Conservation (phyloP, 2,797 vertebrate genomes). For the Tinamus major region DNA sequence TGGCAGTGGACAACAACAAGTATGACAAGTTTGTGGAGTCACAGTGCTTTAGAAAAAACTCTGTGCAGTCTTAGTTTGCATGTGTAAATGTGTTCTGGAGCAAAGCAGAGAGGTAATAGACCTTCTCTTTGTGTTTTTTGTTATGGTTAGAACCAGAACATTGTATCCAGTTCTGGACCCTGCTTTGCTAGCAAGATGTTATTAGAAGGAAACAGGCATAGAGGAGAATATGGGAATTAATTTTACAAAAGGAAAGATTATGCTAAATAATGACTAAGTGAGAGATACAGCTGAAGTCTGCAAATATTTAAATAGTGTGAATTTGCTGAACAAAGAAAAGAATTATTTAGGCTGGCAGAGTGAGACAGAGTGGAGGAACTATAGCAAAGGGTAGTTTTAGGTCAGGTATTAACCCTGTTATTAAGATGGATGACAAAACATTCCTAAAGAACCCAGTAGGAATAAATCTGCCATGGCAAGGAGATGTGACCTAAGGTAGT, state of each 20-base stretch:
- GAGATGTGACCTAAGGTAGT: conserved; percentile 51
- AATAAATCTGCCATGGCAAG: conserved; percentile 27
- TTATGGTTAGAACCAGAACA: not conserved
- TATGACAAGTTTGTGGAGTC: conserved; percentile 56
- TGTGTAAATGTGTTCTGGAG: conserved; percentile 13
- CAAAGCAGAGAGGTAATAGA: not conserved
- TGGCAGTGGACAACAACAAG: conserved; percentile 54
- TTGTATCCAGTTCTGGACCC: not conserved
- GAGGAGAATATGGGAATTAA: not conserved
- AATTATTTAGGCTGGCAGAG: conserved; percentile 46
- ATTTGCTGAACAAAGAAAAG: conserved; percentile 46
- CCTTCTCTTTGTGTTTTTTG: not conserved
- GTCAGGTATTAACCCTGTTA: conserved; percentile 44
- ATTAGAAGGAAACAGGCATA: not conserved
- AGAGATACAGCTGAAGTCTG: conserved; percentile 36
- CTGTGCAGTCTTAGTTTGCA: not conserved
- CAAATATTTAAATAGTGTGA: conserved; percentile 51
- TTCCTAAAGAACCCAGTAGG: not conserved
- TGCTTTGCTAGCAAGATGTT: not conserved
- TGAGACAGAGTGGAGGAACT: conserved; percentile 5
- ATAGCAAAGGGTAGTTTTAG: conserved; percentile 48
- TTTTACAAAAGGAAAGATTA: conserved; percentile 9
- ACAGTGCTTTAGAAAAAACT: conserved; percentile 12
- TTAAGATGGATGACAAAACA: conserved; percentile 40
- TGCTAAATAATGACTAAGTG: conserved; percentile 7